Base-by-base conservation (phyloP, 2,113 vertebrate genomes). In the Rhinichthys klamathensis region DNA sequence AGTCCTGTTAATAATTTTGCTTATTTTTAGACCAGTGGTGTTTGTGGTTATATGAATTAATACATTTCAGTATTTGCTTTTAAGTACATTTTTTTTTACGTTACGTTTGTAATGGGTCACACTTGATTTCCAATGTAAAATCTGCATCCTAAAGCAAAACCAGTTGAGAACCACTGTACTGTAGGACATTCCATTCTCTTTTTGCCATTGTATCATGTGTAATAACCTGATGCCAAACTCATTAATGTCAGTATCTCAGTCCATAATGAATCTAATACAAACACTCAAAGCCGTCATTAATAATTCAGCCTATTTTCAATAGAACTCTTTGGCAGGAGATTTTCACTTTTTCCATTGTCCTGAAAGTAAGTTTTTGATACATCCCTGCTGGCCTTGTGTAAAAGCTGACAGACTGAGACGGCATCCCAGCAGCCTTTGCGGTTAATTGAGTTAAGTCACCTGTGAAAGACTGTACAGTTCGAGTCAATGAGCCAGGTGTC, bases 361-460 rank as follows among this genome's bases (percentile, higher is more conserved):
- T 86, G 72, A 75, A 85, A 88, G 83, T 87, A 30, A 44, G 87
- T 84, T 87, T 79, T 84, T 84, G 80, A 63, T 23, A 25, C 58
- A 44, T 51, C 46, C 67, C 49, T 35, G 49, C 85, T 81, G 89
- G 77, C 86, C 81, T 41, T 41, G 65, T 88, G 86, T 89, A 81
- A 86, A 80, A 46, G 72, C 72, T 77, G 78, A 81, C 67, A 80
- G 70, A 86, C 63, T 12, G 74, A 44, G 60, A 86, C 61, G 23
- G 60, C 70, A 56, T 86, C 88, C 89, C 73, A 10, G 77, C 58
- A 90, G 87, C 54, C 60, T 79, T 49, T 32, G 32, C 61, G 65
- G 83, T 89, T 92, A 92, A 92, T 92, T 90, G 88, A 89, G 88
- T 90, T 61, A 82, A 87, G 82, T 91, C 89, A 88, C 88, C 89